These are phyloP conservation scores for Macrosteles quadrilineatus DNA, from an alignment of 1,140 invertebrate genomes.

Conservation along the genomic window DNA sequence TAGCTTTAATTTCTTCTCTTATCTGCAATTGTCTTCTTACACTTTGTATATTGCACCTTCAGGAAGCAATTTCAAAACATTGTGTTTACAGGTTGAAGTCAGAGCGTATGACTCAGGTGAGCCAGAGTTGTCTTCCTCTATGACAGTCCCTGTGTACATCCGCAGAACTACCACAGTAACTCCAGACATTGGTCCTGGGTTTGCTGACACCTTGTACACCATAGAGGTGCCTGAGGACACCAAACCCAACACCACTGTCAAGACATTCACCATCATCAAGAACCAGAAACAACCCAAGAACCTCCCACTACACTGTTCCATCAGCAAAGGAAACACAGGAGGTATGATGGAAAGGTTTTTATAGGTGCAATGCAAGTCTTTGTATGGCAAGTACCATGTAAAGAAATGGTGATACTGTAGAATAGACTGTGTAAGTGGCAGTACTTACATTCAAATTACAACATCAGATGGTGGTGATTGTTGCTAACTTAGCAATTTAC, in stretches of 20 bases:
- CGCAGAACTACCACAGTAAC: conserved; percentile 70
- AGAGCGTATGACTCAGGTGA: conserved; percentile 85
- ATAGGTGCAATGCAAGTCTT: too few relatives aligned
- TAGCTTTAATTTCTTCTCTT: not conserved
- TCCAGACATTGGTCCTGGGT: conserved; percentile 72
- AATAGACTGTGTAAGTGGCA: too few relatives aligned
- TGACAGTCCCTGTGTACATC: conserved; percentile 78
- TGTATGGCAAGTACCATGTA: too few relatives aligned
- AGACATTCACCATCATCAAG: conserved; percentile 73
- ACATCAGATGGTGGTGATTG: too few relatives aligned
- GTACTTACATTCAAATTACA: too few relatives aligned
- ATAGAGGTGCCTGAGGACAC: conserved; percentile 79
- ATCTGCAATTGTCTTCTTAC: not conserved
- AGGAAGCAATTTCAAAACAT: too few relatives aligned
- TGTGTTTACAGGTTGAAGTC: conserved; percentile 68
- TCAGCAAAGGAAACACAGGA: conserved; percentile 16
- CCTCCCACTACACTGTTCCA: conserved; percentile 7
- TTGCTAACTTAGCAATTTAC: too few relatives aligned
- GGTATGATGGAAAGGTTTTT: too few relatives aligned
- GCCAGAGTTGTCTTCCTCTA: conserved; percentile 76
- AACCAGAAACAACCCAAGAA: conserved; percentile 48
- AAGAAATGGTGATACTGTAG: too few relatives aligned
- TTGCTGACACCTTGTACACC: conserved; percentile 79
- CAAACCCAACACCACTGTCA: conserved; percentile 64
- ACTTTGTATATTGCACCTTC: too few relatives aligned